Base-by-base conservation (phyloP, 1,140 invertebrate species). In the Drosophila pseudoobscura region DNA sequence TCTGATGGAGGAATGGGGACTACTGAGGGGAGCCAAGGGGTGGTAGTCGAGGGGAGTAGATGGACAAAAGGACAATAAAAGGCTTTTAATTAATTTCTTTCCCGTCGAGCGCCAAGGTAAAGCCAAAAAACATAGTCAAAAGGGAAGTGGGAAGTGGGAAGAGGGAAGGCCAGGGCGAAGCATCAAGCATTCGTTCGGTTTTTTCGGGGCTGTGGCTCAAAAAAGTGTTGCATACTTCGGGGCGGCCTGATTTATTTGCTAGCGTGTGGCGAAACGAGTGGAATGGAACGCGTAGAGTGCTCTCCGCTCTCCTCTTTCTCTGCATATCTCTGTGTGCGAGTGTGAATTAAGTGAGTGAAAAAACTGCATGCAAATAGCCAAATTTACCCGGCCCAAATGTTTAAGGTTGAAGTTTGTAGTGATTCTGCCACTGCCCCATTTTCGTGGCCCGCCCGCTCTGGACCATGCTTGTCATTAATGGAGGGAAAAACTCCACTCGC, bases 191-290 rank as follows among this genome's bases (percentile, higher is more conserved):
- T 31, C 31, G 31, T 31, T 9, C 8, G 31, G 31, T 9, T 31
- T 39, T 39, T 39, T 39, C 4, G 0, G 11, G 35, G 11, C 31
- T 35, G 31, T 35, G 8, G 31, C 31, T 6, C 29, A 35, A 58
- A 70, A 74, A 62, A 43, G 61, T 77, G 62, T 80, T 73, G 78
- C 62, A 73, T 76, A 76, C 74, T 76, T 76, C 61, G 72, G 62
- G 47, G 68, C 57, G 51, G 78, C 57, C 72, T 82, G 78, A 82
- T 82, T 82, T 82, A 82, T 82, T 78, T 78, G 55, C 13, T 3
- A 13, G 39, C 35, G 17, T 9, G 26, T 17, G 26, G 46, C 52
- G 44, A 11, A 54, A 44, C 44, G 41, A 26, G 29, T 45, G 75
- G 55, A 56, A 58, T 60, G 46, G 24, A 77, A 41, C 62, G 24